A percentile compares a stretch with the other conserved stretches of the same genome.
Evolutionary conservation across 2,888 invertebrate genomes (phyloP).

Genomic region (Spilarctia lutea): DNA sequence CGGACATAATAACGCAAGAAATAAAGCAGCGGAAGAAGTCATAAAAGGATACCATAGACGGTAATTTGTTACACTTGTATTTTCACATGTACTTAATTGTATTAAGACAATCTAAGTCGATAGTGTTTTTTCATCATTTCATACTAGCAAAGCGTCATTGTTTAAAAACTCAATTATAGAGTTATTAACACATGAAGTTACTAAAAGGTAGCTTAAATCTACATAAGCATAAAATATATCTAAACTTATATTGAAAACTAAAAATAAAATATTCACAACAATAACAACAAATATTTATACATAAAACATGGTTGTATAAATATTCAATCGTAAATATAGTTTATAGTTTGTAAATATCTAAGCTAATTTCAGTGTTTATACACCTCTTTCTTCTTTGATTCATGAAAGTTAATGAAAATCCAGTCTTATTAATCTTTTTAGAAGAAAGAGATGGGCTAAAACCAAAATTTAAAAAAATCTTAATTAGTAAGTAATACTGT

Average conservation of each 20-base stretch:
- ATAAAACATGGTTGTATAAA: neutral
- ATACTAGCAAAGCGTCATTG: neutral
- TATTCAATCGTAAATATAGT: too few species aligned
- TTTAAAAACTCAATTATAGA: neutral
- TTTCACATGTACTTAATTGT: neutral
- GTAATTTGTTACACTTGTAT: neutral
- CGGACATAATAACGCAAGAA: neutral
- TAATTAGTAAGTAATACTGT: neutral
- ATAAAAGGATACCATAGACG: neutral
- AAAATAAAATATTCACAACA: neutral
- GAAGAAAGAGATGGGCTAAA: neutral
- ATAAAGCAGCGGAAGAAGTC: neutral
- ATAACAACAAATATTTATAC: neutral
- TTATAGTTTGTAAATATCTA: neutral
- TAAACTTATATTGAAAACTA: neutral
- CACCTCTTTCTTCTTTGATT: neutral
- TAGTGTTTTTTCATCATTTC: neutral
- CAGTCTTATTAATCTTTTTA: neutral
- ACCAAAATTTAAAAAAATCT: neutral
- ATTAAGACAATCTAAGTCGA: neutral
- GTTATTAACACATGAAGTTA: neutral
- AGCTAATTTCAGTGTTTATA: neutral
- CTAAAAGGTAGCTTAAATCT: neutral
- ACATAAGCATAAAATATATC: neutral
- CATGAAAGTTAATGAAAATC: neutral